These are phyloP conservation scores for Monomorium pharaonis DNA, from an alignment of 1,140 invertebrate species.

Conservation along the genomic window DNA sequence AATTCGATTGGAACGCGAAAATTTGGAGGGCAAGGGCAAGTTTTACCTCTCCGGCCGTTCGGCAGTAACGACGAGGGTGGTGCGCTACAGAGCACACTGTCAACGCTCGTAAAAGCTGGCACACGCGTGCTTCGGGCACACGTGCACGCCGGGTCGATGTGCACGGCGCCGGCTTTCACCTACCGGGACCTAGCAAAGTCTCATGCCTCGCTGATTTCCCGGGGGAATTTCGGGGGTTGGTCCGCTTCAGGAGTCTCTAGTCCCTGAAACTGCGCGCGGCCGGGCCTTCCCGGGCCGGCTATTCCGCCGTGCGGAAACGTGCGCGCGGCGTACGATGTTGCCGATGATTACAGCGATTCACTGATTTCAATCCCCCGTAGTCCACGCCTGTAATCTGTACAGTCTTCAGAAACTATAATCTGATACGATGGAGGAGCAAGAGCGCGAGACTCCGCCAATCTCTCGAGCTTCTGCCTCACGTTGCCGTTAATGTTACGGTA, in stretches of 20 bases:
- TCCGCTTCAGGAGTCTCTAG: conserved; percentile 64
- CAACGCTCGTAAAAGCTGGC: conserved; percentile 60
- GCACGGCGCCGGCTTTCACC: conserved; percentile 27
- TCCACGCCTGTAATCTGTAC: not conserved
- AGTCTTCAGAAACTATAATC: not conserved
- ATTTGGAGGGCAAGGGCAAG: not conserved
- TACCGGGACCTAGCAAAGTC: conserved; percentile 63
- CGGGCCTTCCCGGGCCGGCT: conserved; percentile 43
- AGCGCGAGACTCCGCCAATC: not conserved
- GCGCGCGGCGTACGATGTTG: conserved; percentile 28
- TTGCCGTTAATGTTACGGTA: too few relatives aligned
- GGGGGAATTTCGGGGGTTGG: conserved; percentile 72
- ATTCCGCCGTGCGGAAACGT: conserved; percentile 43
- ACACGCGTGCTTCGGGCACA: conserved; percentile 51
- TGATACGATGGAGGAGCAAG: not conserved
- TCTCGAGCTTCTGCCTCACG: not conserved
- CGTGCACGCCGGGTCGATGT: conserved; percentile 47
- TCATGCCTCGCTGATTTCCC: conserved; percentile 84
- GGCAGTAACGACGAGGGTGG: not conserved
- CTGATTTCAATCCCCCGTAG: conserved; percentile 32
- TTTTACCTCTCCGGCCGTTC: conserved; percentile 7
- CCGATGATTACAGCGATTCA: conserved; percentile 56
- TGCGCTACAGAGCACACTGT: conserved; percentile 58
- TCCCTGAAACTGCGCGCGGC: conserved; percentile 35
- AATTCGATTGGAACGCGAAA: not conserved